Percentiles rank a stretch among this genome's conserved stretches.
Conservation (phyloP, 2,888 invertebrate genomes). For the Augiades crinisus region DNA sequence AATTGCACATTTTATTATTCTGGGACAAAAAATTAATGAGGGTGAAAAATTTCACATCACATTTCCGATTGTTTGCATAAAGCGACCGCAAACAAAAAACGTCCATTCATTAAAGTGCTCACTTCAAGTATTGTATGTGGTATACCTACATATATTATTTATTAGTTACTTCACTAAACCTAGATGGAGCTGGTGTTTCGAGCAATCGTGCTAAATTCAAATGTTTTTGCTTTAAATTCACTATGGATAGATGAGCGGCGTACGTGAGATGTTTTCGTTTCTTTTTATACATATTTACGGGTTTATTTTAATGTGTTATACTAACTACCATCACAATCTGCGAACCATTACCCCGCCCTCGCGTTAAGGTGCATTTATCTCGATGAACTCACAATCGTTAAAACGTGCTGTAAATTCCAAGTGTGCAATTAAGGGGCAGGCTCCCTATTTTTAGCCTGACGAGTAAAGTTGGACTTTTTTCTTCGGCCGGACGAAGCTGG, state of each 20-base stretch:
- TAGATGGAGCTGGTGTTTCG: too few relatives aligned
- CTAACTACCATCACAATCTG: slow-evolving; percentile 50
- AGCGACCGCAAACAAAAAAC: slow-evolving; percentile 10
- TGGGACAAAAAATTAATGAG: slow-evolving; percentile 17
- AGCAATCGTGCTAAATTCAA: slow-evolving; percentile 34
- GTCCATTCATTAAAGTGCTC: slow-evolving; percentile 17
- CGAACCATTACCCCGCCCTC: slow-evolving; percentile 42
- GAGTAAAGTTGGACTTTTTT: slow-evolving; percentile 50
- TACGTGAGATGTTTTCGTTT: slow-evolving; percentile 33
- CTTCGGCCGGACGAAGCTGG: slow-evolving; percentile 43
- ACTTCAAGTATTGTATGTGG: too few relatives aligned
- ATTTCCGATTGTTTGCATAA: slow-evolving; percentile 19
- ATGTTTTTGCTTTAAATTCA: slow-evolving; percentile 36
- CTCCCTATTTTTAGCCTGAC: slow-evolving; percentile 69
- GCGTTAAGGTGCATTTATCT: slow-evolving; percentile 45
- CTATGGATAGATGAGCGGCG: slow-evolving; percentile 28
- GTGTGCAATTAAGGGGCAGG: slow-evolving; percentile 65
- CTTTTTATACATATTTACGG: slow-evolving; percentile 33
- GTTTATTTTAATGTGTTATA: slow-evolving; percentile 40
- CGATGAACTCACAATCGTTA: slow-evolving; percentile 55
- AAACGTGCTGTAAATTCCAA: slow-evolving; percentile 70
- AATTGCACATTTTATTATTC: slow-evolving; percentile 36
- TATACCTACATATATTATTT: not conserved
- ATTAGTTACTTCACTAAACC: too few relatives aligned
- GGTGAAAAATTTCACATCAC: slow-evolving; percentile 21